Evolutionary conservation across 2,888 invertebrate genomes (phyloP).

Genomic region (Silvanus unidentatus): DNA sequence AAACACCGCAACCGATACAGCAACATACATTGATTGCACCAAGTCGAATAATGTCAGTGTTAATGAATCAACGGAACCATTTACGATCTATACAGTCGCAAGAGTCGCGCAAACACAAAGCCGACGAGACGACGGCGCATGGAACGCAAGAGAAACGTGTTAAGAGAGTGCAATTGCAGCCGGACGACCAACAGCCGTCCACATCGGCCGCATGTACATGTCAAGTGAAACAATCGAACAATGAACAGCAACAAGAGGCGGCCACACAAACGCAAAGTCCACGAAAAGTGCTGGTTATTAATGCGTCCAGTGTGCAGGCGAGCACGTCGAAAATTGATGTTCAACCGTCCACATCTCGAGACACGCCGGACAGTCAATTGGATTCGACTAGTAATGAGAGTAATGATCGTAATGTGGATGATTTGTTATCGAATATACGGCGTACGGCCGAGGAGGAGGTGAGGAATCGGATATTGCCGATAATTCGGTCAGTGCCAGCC

Average conservation of each 20-base stretch:
- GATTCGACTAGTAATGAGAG: not conserved
- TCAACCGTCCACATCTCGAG: not conserved
- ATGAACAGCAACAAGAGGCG: conserved; percentile 14
- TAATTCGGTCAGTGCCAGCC: conserved; percentile 32
- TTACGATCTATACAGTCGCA: conserved; percentile 26
- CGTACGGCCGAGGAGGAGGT: conserved; percentile 32
- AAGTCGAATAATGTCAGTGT: conserved; percentile 28
- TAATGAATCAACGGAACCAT: conserved; percentile 22
- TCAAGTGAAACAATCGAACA: not conserved
- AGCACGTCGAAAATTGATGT: not conserved
- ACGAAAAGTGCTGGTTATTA: conserved; percentile 11
- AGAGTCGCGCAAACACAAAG: conserved; percentile 31
- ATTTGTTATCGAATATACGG: conserved; percentile 26
- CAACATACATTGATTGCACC: conserved; percentile 28
- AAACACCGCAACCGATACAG: conserved; percentile 8
- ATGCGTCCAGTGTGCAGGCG: not conserved
- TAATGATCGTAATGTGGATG: conserved; percentile 3
- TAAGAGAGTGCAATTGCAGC: conserved; percentile 7
- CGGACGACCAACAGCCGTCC: not conserved
- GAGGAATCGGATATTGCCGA: conserved; percentile 31
- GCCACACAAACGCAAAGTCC: conserved; percentile 20
- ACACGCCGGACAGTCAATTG: not conserved
- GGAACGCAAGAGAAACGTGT: conserved; percentile 14
- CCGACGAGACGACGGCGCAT: conserved; percentile 10
- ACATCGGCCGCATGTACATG: not conserved